A percentile compares a stretch with the other conserved stretches of the same genome.
Evolutionary conservation across 23 tunicate genomes (phyloP).

Genomic region (Trididemnum nubilum): DNA sequence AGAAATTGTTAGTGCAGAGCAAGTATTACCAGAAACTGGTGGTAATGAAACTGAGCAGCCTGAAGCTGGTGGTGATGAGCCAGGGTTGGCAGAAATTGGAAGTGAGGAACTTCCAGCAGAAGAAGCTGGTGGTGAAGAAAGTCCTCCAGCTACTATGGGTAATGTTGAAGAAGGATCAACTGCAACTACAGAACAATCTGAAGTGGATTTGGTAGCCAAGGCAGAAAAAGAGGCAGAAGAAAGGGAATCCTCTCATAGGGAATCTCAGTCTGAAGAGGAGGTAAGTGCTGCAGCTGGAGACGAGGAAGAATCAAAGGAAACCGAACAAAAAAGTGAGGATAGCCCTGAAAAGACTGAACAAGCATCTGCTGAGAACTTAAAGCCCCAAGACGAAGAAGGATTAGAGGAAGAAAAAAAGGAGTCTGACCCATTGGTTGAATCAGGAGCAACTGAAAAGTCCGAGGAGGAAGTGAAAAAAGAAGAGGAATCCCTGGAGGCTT

Average conservation of each 20-base stretch:
- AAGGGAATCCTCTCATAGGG: conserved; percentile 12
- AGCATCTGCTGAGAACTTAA: neutral
- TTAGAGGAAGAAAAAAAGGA: neutral
- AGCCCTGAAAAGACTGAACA: neutral
- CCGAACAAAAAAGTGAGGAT: conserved; percentile 12
- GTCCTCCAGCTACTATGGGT: conserved; percentile 2
- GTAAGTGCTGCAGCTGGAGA: conserved; percentile 14
- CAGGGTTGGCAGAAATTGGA: neutral
- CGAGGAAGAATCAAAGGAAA: neutral
- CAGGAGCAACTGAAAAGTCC: neutral
- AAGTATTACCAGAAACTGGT: neutral
- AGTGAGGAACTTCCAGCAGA: conserved; percentile 1
- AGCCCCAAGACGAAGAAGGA: conserved; percentile 11
- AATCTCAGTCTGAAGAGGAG: conserved; percentile 4
- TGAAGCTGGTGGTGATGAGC: neutral
- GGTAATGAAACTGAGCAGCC: neutral
- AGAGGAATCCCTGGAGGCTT: neutral
- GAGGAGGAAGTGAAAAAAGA: conserved; percentile 7
- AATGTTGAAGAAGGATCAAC: neutral
- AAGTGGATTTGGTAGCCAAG: neutral
- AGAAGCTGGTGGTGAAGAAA: conserved; percentile 19
- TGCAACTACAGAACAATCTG: neutral
- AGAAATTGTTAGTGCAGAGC: neutral
- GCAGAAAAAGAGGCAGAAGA: conserved; percentile 4
- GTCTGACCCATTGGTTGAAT: neutral